Conservation (phyloP, 2,888 invertebrate genomes). For the Nymphalis urticae region DNA sequence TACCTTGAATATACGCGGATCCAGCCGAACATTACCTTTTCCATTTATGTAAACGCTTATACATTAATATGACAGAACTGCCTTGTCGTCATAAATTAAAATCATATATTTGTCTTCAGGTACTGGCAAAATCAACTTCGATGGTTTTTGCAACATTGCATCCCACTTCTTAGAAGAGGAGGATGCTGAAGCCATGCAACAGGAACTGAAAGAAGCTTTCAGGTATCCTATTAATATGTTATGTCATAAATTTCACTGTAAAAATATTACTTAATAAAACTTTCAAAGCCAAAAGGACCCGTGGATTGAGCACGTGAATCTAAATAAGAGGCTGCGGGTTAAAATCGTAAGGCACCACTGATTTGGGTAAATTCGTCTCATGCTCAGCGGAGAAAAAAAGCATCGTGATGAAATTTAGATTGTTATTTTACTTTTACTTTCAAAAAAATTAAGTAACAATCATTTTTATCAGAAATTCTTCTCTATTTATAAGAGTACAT, state of each 20-base stretch:
- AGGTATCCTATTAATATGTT: constrained; percentile 68
- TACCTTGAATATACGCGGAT: no score
- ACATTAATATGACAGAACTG: not conserved
- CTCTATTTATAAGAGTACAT: no score
- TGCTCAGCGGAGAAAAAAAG: no score
- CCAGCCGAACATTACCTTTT: no score
- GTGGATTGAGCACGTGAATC: no score
- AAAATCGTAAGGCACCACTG: no score
- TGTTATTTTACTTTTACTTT: no score
- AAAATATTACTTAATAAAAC: not conserved
- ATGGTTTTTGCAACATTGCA: constrained; percentile 95
- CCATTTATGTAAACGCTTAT: not conserved
- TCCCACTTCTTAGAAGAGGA: constrained; percentile 97
- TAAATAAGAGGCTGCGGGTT: no score
- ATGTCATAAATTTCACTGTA: not conserved
- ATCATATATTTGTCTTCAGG: constrained; percentile 68
- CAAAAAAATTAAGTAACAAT: no score
- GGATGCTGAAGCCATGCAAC: constrained; percentile 97
- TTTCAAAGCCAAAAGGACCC: not conserved
- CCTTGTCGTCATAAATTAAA: not conserved
- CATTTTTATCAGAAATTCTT: no score
- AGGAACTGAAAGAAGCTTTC: constrained; percentile 98
- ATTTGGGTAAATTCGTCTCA: no score
- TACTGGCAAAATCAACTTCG: constrained; percentile 95
- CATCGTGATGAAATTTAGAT: no score